Conservation (phyloP, 1,140 invertebrate genomes). For the Tetramorium alpestre region DNA sequence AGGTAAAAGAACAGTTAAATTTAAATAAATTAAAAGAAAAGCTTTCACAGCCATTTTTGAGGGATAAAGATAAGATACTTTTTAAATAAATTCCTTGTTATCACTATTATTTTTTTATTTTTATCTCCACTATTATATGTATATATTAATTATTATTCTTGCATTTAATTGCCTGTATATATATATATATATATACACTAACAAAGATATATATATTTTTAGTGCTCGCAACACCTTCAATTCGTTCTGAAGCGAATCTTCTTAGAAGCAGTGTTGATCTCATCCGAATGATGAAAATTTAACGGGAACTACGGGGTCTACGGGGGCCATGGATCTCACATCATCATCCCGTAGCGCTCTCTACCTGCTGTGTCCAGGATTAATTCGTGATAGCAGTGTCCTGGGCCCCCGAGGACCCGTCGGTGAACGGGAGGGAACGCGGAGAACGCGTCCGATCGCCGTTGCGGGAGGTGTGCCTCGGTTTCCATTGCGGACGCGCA, state of each 20-base stretch:
- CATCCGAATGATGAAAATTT: neutral
- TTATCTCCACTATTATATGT: neutral
- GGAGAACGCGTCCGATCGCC: slow-evolving; percentile 13
- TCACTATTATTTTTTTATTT: neutral
- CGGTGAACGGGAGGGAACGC: neutral
- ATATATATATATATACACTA: neutral
- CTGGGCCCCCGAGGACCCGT: slow-evolving; percentile 44
- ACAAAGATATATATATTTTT: neutral
- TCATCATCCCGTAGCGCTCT: slow-evolving; percentile 69
- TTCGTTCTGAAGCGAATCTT: neutral
- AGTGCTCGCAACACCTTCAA: no score
- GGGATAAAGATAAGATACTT: neutral
- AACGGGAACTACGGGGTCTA: slow-evolving; percentile 10
- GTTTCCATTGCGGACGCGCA: neutral
- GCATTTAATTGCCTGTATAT: no score
- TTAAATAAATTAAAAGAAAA: neutral
- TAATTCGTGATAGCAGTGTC: slow-evolving; percentile 58
- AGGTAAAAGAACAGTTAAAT: neutral
- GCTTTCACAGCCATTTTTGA: neutral
- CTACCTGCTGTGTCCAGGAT: slow-evolving; percentile 78
- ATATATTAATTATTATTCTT: neutral
- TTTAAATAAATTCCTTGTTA: neutral
- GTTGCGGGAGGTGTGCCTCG: slow-evolving; percentile 17
- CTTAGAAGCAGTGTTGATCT: neutral
- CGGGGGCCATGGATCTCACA: neutral